Percentiles rank a stretch among this genome's conserved stretches.
phyloP scores from a whole-genome alignment of 1,140 invertebrate species.

The Sycophila sp. region DNA sequence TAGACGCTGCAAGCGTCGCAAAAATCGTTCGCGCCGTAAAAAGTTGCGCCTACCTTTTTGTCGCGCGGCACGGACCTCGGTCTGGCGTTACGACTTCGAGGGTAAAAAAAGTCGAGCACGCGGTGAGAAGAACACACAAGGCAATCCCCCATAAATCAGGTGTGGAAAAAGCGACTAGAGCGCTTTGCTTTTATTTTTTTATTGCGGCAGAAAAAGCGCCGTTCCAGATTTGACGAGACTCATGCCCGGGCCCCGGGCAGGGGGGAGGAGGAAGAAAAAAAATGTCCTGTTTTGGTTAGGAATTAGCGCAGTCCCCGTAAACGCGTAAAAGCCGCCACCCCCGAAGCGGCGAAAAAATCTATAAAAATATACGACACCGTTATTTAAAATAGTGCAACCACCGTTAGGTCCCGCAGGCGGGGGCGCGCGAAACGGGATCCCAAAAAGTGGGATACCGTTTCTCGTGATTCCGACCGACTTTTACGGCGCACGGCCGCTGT shows the following conservation, averaged over 20 bases:
- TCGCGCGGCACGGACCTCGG: background rate
- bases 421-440: conserved; percentile 51
- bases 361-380: conserved; percentile 62
- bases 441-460: conserved; percentile 55
- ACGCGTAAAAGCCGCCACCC: conserved; percentile 40
- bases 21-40: background rate
- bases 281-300: conserved; percentile 58
- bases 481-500: conserved; percentile 35
- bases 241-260: background rate
- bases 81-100: background rate
- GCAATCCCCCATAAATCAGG: conserved; percentile 2
- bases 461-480: conserved; percentile 46
- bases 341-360: conserved; percentile 43
- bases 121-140: background rate
- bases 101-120: background rate
- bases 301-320: conserved; percentile 54
- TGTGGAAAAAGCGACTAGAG: conserved; percentile 3
- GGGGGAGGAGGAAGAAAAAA: conserved; percentile 56
- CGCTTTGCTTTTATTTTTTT: conserved; percentile 52
- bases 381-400: conserved; percentile 57
- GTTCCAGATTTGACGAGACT: conserved; percentile 41
- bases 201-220: conserved; percentile 45
- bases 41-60: background rate
- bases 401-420: conserved; percentile 44
- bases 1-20: background rate